Evolutionary conservation across 1,140 invertebrate genomes (phyloP).

Genomic region (Ruditapes philippinarum): DNA sequence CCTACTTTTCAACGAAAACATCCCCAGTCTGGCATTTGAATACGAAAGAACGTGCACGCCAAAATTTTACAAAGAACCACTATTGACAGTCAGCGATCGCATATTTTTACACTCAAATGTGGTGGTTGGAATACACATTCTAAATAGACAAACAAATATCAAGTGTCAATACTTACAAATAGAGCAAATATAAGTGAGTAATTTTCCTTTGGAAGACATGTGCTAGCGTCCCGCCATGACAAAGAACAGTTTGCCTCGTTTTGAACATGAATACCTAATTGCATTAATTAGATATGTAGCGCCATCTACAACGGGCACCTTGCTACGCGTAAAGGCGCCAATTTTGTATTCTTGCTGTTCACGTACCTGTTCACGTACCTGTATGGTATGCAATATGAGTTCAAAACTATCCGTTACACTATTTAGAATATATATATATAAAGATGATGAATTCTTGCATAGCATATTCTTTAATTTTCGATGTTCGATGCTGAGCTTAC

Average conservation of each 20-base stretch:
- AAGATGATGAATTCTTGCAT: too few relatives aligned
- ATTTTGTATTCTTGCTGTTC: too few relatives aligned
- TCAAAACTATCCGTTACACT: too few relatives aligned
- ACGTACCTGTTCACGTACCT: too few relatives aligned
- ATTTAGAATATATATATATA: too few relatives aligned
- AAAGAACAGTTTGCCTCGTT: slow-evolving; percentile 69
- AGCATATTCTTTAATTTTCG: too few relatives aligned
- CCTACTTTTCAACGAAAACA: slow-evolving; percentile 12
- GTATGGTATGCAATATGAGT: too few relatives aligned
- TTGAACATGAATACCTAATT: slow-evolving; percentile 69
- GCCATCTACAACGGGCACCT: slow-evolving; percentile 64
- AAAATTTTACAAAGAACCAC: slow-evolving; percentile 54
- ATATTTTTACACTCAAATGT: background rate
- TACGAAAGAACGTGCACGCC: slow-evolving; percentile 52
- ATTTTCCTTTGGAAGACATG: slow-evolving; percentile 67
- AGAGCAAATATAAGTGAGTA: slow-evolving; percentile 38
- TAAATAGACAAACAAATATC: background rate
- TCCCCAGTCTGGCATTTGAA: slow-evolving; percentile 48
- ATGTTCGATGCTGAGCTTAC: too few relatives aligned
- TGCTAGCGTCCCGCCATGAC: slow-evolving; percentile 71
- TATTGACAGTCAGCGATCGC: slow-evolving; percentile 36
- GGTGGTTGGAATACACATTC: background rate
- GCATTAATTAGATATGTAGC: slow-evolving; percentile 67
- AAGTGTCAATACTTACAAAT: slow-evolving; percentile 62
- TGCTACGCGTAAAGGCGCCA: too few relatives aligned